Percentiles rank a stretch among this genome's conserved stretches.
Conservation (phyloP, 1,140 invertebrate species). For the fruit fly (Drosophila melanogaster) region DNA sequence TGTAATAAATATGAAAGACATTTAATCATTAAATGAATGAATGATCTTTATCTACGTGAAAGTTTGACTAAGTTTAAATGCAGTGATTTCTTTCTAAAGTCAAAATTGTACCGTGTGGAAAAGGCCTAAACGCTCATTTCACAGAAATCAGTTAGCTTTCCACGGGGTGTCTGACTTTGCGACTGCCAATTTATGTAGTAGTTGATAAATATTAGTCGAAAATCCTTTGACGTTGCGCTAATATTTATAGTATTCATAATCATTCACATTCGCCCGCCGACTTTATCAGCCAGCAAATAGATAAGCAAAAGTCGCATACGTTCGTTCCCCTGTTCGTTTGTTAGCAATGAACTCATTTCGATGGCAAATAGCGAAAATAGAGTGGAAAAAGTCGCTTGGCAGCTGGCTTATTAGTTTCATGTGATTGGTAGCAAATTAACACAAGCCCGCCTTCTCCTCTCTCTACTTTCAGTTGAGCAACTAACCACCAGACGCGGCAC, state of each 20-base stretch:
- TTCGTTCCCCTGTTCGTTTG: slow-evolving; percentile 26
- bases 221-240: slow-evolving; percentile 73
- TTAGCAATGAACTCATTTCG: slow-evolving; percentile 50
- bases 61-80: neutral
- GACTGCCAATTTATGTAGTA: slow-evolving; percentile 44
- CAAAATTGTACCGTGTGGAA: neutral
- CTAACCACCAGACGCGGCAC: slow-evolving; percentile 35
- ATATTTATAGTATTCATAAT: slow-evolving; percentile 83
- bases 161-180: slow-evolving; percentile 16
- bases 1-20: too few species aligned
- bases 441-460: slow-evolving; percentile 32
- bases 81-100: neutral
- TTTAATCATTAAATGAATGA: too few species aligned
- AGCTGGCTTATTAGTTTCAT: slow-evolving; percentile 69
- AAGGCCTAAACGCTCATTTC: slow-evolving; percentile 1
- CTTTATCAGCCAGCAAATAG: slow-evolving; percentile 63
- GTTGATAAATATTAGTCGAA: slow-evolving; percentile 64
- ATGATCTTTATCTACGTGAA: too few species aligned
- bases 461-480: slow-evolving; percentile 54
- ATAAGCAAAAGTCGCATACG: slow-evolving; percentile 46
- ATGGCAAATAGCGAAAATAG: slow-evolving; percentile 49
- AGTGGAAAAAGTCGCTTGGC: slow-evolving; percentile 45
- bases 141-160: neutral
- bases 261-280: slow-evolving; percentile 42
- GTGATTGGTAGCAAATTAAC: slow-evolving; percentile 68